Percentiles rank a stretch among this genome's conserved stretches.
Evolutionary conservation across 2,888 invertebrate species (phyloP).

Genomic region (Metacarcinus magister): DNA sequence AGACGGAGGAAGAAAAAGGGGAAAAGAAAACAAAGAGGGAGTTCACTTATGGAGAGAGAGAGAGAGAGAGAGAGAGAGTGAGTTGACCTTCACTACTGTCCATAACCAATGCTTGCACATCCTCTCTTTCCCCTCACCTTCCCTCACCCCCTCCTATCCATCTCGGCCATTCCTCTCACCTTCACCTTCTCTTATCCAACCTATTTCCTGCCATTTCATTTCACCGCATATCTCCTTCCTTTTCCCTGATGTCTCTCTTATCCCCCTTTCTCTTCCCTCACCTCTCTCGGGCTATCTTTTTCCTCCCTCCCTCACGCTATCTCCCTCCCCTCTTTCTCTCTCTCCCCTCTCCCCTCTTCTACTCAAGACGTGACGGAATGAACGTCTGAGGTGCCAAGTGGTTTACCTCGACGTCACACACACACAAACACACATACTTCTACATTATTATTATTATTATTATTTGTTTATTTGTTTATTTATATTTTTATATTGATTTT

Average conservation of each 20-base stretch:
- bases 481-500: neutral
- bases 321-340: neutral
- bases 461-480: neutral
- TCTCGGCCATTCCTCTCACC: neutral
- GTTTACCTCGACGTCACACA: neutral
- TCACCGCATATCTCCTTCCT: neutral
- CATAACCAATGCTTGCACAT: neutral
- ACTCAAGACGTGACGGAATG: conserved; percentile 30
- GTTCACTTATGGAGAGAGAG: neutral
- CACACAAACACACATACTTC: neutral
- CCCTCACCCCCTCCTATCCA: neutral
- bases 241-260: neutral
- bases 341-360: neutral
- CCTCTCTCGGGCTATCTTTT: neutral
- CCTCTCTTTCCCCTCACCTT: neutral
- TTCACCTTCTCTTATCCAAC: neutral
- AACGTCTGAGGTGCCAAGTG: neutral
- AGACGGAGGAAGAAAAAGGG: neutral
- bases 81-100: neutral
- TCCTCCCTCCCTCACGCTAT: neutral
- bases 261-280: neutral
- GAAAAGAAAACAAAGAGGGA: conserved; percentile 9
- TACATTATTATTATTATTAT: neutral
- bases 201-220: conserved; percentile 34
- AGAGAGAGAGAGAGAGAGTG: neutral